Conservation (phyloP, 2,888 invertebrate species). For the Periphyllus acericola region DNA sequence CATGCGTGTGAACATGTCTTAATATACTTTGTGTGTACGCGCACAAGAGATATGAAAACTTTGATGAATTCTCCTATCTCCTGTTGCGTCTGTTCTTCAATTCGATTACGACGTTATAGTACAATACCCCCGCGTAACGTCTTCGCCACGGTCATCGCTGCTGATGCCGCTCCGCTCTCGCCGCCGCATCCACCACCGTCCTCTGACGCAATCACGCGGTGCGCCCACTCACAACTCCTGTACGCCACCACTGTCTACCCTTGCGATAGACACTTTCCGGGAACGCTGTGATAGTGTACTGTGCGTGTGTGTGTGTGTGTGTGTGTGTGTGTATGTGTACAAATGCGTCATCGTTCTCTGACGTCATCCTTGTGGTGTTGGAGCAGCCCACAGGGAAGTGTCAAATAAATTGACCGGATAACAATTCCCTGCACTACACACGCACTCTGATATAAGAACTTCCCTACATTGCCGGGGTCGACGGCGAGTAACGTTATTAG, state of each 20-base stretch:
- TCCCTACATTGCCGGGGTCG: not conserved
- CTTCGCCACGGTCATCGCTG: not conserved
- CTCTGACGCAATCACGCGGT: not conserved
- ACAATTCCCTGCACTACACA: not conserved
- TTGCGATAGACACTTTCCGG: not conserved
- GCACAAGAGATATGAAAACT: not conserved
- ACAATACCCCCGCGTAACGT: not conserved
- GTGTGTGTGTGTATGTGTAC: not conserved
- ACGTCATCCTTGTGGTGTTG: not conserved
- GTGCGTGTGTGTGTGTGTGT: not conserved
- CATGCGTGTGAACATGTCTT: too few relatives aligned
- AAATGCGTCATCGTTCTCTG: constrained; percentile 4
- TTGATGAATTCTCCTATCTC: not conserved
- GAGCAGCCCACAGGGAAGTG: not conserved
- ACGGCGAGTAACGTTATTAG: too few relatives aligned
- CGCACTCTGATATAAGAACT: not conserved
- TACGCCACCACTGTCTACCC: not conserved
- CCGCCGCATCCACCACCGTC: not conserved
- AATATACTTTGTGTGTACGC: not conserved
- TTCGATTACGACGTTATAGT: not conserved
- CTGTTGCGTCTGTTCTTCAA: constrained; percentile 13
- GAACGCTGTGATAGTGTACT: not conserved
- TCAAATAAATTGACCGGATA: not conserved
- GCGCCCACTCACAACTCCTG: not conserved
- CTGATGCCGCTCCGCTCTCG: not conserved